A percentile compares a stretch with the other conserved stretches of the same genome.
phyloP scores from a whole-genome alignment of 2,888 invertebrate genomes.

The Coenonympha arcania region DNA sequence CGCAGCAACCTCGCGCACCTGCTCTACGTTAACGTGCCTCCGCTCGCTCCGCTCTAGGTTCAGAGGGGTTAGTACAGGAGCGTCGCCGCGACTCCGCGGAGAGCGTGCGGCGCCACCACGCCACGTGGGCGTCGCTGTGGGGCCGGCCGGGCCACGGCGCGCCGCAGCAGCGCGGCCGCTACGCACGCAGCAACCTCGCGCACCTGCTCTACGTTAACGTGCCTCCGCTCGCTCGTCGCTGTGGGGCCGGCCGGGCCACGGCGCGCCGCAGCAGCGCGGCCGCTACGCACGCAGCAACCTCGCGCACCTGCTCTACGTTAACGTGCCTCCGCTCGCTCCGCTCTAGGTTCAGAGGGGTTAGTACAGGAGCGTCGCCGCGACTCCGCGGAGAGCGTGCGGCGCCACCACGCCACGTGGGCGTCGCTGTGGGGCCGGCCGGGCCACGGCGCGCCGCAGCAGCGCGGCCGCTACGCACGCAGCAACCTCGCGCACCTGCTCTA shows the following conservation, averaged over 20 bases:
- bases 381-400: conserved; percentile 78
- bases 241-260: conserved; percentile 87
- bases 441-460: conserved; percentile 71
- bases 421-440: conserved; percentile 87
- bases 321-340: conserved; percentile 41
- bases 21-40: conserved; percentile 54
- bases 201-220: conserved; percentile 56
- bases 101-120: conserved; percentile 79
- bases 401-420: conserved; percentile 84
- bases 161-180: conserved; percentile 65
- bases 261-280: conserved; percentile 67
- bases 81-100: conserved; percentile 77
- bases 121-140: conserved; percentile 85
- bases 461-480: conserved; percentile 63
- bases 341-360: too few species aligned
- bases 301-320: conserved; percentile 55
- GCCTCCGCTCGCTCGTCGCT: conserved; percentile 64
- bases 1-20: conserved; percentile 58
- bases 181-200: conserved; percentile 59
- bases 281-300: conserved; percentile 61
- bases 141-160: conserved; percentile 83
- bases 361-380: conserved; percentile 75
- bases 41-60: conserved; percentile 29
- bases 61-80: too few species aligned
- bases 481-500: conserved; percentile 61